Conservation (phyloP, 2,888 invertebrate genomes). For the Scaptomyza flava region DNA sequence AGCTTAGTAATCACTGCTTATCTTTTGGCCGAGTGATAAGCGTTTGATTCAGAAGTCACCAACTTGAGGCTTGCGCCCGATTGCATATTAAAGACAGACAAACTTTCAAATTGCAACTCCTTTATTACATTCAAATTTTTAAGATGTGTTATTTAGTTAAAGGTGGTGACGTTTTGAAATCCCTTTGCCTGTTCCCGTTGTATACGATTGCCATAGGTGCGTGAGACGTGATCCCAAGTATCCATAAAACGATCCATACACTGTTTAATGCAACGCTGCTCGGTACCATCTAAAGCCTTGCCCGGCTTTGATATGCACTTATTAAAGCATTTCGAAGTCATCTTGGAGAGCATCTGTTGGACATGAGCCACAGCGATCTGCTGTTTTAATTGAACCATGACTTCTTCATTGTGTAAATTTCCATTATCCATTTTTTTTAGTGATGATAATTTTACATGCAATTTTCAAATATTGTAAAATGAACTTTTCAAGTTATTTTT, state of each 20-base stretch:
- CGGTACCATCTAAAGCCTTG: constrained; percentile 93
- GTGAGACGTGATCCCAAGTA: constrained; percentile 96
- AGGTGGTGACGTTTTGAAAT: constrained; percentile 14
- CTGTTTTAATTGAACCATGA: constrained; percentile 97
- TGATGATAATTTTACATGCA: constrained; percentile 20
- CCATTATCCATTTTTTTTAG: constrained; percentile 83
- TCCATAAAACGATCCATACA: constrained; percentile 99
- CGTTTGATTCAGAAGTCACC: neutral
- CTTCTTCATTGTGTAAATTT: constrained; percentile 91
- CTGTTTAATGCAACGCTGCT: constrained; percentile 96
- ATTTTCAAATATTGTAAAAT: constrained; percentile 33
- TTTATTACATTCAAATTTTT: constrained; percentile 35
- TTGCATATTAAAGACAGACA: constrained; percentile 7
- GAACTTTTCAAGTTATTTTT: neutral
- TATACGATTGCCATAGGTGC: constrained; percentile 93
- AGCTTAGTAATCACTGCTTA: constrained; percentile 43
- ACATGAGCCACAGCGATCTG: constrained; percentile 97
- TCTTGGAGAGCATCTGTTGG: constrained; percentile 95
- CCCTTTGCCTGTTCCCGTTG: constrained; percentile 87
- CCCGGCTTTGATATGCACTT: constrained; percentile 97
- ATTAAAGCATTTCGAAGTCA: constrained; percentile 98
- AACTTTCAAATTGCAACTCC: neutral
- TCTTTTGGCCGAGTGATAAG: constrained; percentile 40
- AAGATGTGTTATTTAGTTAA: constrained; percentile 21
- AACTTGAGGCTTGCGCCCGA: neutral